phyloP scores from a whole-genome alignment of 2,888 invertebrate species.

The Hemicrepidius hirtus region DNA sequence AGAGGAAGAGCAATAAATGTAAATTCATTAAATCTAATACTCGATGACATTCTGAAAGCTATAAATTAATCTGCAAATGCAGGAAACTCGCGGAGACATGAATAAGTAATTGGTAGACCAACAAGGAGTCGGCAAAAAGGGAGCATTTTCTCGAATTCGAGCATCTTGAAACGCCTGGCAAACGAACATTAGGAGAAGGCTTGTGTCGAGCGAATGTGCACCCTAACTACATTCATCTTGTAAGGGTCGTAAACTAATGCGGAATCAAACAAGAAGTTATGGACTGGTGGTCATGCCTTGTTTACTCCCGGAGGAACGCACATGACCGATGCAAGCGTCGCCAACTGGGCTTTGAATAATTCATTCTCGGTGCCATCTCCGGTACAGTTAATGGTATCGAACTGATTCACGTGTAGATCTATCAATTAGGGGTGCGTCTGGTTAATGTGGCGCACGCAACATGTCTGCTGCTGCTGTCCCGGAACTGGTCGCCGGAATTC shows the following conservation, averaged over 20 bases:
- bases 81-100: slow-evolving; percentile 35
- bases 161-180: slow-evolving; percentile 16
- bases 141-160: slow-evolving; percentile 21
- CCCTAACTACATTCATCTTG: slow-evolving; percentile 43
- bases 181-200: slow-evolving; percentile 4
- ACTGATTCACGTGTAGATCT: slow-evolving; percentile 62
- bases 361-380: slow-evolving; percentile 62
- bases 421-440: slow-evolving; percentile 64
- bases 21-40: slow-evolving; percentile 48
- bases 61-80: slow-evolving; percentile 47
- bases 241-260: slow-evolving; percentile 52
- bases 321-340: slow-evolving; percentile 47
- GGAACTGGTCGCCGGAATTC: slow-evolving; percentile 58
- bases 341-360: slow-evolving; percentile 61
- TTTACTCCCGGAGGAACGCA: slow-evolving; percentile 40
- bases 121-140: slow-evolving; percentile 24
- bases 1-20: slow-evolving; percentile 35
- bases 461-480: slow-evolving; percentile 57
- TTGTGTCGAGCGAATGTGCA: slow-evolving; percentile 32
- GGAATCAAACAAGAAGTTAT: slow-evolving; percentile 58
- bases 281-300: slow-evolving; percentile 42
- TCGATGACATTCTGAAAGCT: slow-evolving; percentile 39
- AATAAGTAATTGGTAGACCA: slow-evolving; percentile 45
- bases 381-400: slow-evolving; percentile 63
- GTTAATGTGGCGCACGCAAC: slow-evolving; percentile 63